Base-by-base conservation (phyloP, 2,113 vertebrate species). In the Anarhynchus alexandrinus region DNA sequence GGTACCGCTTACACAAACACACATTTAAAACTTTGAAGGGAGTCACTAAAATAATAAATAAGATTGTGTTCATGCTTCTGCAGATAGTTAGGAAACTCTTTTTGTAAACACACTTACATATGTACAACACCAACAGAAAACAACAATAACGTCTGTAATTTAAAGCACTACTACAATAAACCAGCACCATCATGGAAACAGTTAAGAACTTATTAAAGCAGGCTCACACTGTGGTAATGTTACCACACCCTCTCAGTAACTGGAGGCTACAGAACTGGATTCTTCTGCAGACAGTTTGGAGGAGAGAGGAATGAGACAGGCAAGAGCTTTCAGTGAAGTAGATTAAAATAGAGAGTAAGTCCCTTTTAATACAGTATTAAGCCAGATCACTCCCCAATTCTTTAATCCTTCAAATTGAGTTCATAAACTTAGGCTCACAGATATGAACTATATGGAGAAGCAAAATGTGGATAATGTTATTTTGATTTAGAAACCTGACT, bases 261-360 rank as follows among this genome's bases (percentile, higher is more conserved):
- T 0, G 43, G 15, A 88, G 6, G 20, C 27, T 43, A 84, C 21
- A 57, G 34, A 69, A 82, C 14, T n/a, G 32, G 47, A 59, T 78
- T 47, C 47, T 71, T 82, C 55, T 47, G 22, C 32, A 69, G 59
- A 62, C 38, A 70, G 55, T 74, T 4, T n/a, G 38, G 40, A 71
- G 16, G 25, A 82, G 29, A 87, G 10, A 78, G 40, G 23, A 92
- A 77, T 0, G 5, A 92, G 25, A 77, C 26, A 67, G 36, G 36
- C 54, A 90, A 72, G 49, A 94, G 91, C 86, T 84, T 82, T 49
- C 80, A 88, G 40, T 13, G 57, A 77, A 82, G 65, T 7, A 89
- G 92, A 89, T 93, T 86, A 93, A 93, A 88, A 91, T 7, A 69
- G 52, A 93, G 36, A 78, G 29, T 93, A 96, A 95, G 77, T 27